phyloP scores from a whole-genome alignment of 2,888 invertebrate genomes.

The Andrena camellia region DNA sequence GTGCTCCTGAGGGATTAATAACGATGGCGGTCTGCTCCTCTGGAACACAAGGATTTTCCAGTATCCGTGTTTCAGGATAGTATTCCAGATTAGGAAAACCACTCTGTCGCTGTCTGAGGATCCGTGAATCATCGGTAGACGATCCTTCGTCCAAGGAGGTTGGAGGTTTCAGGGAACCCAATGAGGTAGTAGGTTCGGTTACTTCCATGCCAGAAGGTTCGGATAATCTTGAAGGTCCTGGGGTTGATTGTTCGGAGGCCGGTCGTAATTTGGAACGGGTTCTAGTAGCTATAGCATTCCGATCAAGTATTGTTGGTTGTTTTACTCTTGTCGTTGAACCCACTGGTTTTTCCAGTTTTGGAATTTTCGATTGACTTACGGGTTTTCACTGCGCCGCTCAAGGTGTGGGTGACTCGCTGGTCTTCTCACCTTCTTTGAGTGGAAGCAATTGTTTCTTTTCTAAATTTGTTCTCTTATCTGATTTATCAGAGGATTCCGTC shows the following conservation, averaged over 20 bases:
- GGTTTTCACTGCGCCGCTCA: background rate
- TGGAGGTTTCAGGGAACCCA: background rate
- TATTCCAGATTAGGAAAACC: background rate
- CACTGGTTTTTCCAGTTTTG: background rate
- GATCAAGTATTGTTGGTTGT: background rate
- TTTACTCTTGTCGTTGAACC: background rate
- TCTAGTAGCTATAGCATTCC: background rate
- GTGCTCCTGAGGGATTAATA: background rate
- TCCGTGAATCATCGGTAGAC: background rate
- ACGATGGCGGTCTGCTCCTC: background rate
- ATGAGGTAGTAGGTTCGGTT: no score
- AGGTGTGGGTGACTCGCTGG: background rate
- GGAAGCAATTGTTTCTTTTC: background rate
- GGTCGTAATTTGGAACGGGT: no score
- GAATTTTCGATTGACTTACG: background rate
- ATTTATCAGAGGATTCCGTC: background rate
- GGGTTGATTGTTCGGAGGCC: background rate
- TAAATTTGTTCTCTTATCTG: background rate
- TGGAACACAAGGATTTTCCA: background rate
- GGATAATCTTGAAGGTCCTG: background rate
- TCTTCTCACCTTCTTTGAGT: background rate
- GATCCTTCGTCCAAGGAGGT: background rate
- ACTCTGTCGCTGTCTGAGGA: background rate
- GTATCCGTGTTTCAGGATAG: background rate
- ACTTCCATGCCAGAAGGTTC: background rate